Base-by-base conservation (phyloP, 1,140 invertebrate species). In the Apis cerana region DNA sequence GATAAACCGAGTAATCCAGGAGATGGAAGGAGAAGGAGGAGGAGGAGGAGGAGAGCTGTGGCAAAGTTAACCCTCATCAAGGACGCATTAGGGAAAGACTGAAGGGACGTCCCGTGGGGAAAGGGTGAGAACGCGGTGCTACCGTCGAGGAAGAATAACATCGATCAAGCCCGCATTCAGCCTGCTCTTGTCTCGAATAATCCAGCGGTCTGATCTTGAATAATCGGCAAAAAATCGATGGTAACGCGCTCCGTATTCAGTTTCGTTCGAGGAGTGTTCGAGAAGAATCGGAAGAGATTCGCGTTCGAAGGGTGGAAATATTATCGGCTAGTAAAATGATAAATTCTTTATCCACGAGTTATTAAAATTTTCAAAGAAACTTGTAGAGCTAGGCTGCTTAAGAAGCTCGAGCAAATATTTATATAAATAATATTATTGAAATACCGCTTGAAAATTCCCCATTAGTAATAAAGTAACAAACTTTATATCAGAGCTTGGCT, bases 41-140 rank as follows among this genome's bases (percentile, higher is more conserved):
- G 62, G 48, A 50, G 43, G n/a, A 43, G 48, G 17, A n/a, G n/a
- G 27, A 52, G 65, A 54, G 52, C 82, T 80, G 70, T 83, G 68
- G 74, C 71, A 74, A 88, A 67, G 86, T 72, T 88, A 80, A 61
- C 76, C 83, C 87, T 88, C 87, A 88, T 88, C 87, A 88, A 85
- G 87, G 86, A 85, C 87, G 80, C 87, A 88, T 88, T 88, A 88
- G 78, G 83, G 86, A 87, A 83, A 72, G 72, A 85, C 72, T 87
- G 76, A 86, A 33, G 48, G 43, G 86, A 65, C 86, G 86, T 88
- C 87, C 87, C 83, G 87, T 85, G 64, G 87, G 86, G 87, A 85
- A 80, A 87, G 86, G 83, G 86, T 88, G 87, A 88, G 87, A 88
- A 88, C 68, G 62, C 69, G 75, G 80, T 27, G 83, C 87, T 88